A percentile compares a stretch with the other conserved stretches of the same genome.
These are phyloP conservation scores for Rhinichthys osculus DNA, from an alignment of 2,797 vertebrate species.

Conservation along the genomic window DNA sequence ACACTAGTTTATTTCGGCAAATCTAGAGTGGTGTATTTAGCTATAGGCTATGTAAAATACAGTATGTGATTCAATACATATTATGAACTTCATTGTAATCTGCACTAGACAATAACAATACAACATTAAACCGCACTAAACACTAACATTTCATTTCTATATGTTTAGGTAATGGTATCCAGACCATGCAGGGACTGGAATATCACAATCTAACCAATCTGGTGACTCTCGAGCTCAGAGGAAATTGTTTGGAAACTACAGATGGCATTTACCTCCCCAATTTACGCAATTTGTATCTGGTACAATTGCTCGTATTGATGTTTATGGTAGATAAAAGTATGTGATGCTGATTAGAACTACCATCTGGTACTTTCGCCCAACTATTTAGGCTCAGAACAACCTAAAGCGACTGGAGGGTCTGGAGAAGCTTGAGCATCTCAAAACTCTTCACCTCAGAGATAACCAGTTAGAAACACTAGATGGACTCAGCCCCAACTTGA, in stretches of 20 bases:
- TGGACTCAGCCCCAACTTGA: constrained; percentile 86
- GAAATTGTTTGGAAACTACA: constrained; percentile 85
- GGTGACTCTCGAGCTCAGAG: constrained; percentile 87
- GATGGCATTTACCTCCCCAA: constrained; percentile 85
- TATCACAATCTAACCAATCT: constrained; percentile 78
- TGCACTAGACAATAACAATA: not conserved
- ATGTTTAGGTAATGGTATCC: constrained; percentile 85
- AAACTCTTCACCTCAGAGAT: constrained; percentile 88
- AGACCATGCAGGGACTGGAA: constrained; percentile 75
- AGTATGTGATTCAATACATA: not conserved
- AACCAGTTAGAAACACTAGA: constrained; percentile 85
- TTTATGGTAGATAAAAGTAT: not conserved
- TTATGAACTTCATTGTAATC: not conserved
- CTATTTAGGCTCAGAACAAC: constrained; percentile 84
- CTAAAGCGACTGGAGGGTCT: constrained; percentile 85
- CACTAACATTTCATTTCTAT: not conserved
- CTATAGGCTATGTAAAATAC: not conserved
- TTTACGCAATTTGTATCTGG: constrained; percentile 87
- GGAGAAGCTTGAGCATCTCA: constrained; percentile 79
- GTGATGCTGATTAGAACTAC: not conserved
- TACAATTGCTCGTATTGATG: constrained; percentile 60
- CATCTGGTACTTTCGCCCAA: not conserved
- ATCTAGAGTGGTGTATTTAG: not conserved
- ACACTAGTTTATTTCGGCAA: not conserved
- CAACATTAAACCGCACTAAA: not conserved